Percentiles rank a stretch among this genome's conserved stretches.
Conservation (phyloP, 2,797 vertebrate genomes). For the Odontamblyopus rebecca region DNA sequence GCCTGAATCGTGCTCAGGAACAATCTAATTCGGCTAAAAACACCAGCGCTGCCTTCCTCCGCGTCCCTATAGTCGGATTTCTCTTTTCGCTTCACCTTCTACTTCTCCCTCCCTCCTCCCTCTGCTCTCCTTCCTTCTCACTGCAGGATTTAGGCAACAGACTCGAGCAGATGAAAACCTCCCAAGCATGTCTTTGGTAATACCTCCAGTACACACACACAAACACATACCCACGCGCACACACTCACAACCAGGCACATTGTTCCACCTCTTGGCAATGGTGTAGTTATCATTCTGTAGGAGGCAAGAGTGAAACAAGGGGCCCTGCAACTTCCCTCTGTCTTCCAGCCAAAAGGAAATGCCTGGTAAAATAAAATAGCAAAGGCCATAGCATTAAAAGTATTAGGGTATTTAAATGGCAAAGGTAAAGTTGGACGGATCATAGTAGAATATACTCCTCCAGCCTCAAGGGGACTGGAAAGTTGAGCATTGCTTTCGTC, state of each 20-base stretch:
- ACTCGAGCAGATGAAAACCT: slow-evolving; percentile 70
- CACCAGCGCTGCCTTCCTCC: slow-evolving; percentile 57
- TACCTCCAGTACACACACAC: slow-evolving; percentile 58
- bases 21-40: slow-evolving; percentile 74
- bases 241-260: slow-evolving; percentile 40
- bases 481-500: background rate
- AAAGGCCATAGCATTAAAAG: background rate
- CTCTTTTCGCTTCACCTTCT: slow-evolving; percentile 45
- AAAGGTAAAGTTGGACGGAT: background rate
- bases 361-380: slow-evolving; percentile 27
- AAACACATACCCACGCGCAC: slow-evolving; percentile 32
- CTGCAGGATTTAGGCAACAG: slow-evolving; percentile 66
- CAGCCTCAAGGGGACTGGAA: background rate
- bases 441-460: background rate
- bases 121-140: slow-evolving; percentile 32
- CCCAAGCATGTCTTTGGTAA: slow-evolving; percentile 73
- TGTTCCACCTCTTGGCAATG: slow-evolving; percentile 44
- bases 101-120: slow-evolving; percentile 35
- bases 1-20: slow-evolving; percentile 70
- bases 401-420: background rate
- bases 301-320: slow-evolving; percentile 45
- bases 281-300: slow-evolving; percentile 59
- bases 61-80: slow-evolving; percentile 40
- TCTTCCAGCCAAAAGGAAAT: slow-evolving; percentile 34
- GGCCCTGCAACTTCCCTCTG: slow-evolving; percentile 44